Base-by-base conservation (phyloP, 2,113 vertebrate species). In the Myocastor coypus region DNA sequence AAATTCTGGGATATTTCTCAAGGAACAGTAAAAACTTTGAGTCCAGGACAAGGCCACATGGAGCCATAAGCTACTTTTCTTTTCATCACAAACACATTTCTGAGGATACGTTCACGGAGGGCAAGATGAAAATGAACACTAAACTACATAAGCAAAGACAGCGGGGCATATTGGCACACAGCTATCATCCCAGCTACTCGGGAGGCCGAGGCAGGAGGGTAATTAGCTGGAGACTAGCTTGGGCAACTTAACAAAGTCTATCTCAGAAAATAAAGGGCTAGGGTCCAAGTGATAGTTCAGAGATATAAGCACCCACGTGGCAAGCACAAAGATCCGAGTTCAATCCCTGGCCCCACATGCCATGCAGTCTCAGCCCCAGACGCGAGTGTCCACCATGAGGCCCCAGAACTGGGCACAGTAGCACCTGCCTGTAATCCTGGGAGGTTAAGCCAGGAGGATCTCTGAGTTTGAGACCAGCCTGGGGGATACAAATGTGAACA, bases 21-120 rank as follows among this genome's bases (percentile, higher is more conserved):
- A 34, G 0, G 2, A 55, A 90, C 3, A 34, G 13, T 13, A 87
- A 64, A 28, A 61, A 22, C 14, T 30, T 32, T 40, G 11, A 26
- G 71, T 42, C 40, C 42, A 75, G 71, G 24, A 63, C 28, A 59
- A 20, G 7, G 4, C 55, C 42, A 37, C 32, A 14, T 0, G 32
- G 64, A 52, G 24, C 37, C 28, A 6, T 4, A 22, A 59, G 64
- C 50, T 12, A 14, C 52, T n/a, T 71, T 30, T 24, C 34, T 19
- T 64, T n/a, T 75, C n/a, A 28, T 37, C 42, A 37, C 34, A 87
- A 57, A 69, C 6, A 50, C 4, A n/a, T 10, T 13, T 37, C 64
- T 13, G 68, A 55, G 55, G n/a, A 8, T 0, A 30, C 37, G 75
- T 28, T 73, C 6, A 2, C 0, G 6, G 30, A 66, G 14, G 52